phyloP scores from a whole-genome alignment of 1,140 invertebrate genomes.

The Dreissena rostriformis region DNA sequence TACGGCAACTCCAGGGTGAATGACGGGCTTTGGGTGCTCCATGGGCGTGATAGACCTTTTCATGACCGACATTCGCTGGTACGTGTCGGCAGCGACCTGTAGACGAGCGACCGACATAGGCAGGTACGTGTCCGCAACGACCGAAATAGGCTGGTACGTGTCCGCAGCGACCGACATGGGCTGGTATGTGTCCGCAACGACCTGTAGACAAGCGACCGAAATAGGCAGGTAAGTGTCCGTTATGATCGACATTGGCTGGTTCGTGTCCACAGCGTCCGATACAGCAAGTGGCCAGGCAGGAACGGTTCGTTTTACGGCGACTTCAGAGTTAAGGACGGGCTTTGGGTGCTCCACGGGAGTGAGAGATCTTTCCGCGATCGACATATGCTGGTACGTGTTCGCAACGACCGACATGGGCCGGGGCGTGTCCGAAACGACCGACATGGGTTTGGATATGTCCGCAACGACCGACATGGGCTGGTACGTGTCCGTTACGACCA shows the following conservation, averaged over 20 bases:
- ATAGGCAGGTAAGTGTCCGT: no score
- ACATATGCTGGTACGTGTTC: slow-evolving; percentile 21
- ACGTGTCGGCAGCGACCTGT: slow-evolving; percentile 12
- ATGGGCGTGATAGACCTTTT: slow-evolving; percentile 26
- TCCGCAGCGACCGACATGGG: no score
- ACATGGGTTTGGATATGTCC: background rate
- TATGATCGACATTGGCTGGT: no score
- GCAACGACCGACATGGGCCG: background rate
- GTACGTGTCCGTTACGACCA: background rate
- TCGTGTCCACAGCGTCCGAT: no score
- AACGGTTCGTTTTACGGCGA: slow-evolving; percentile 25
- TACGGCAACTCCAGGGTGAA: slow-evolving; percentile 30
- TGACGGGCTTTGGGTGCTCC: slow-evolving; percentile 34
- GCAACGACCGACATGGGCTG: no score
- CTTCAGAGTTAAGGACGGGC: slow-evolving; percentile 28
- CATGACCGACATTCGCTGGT: slow-evolving; percentile 12
- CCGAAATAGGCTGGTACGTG: no score
- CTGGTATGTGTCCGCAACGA: no score
- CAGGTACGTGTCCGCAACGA: no score
- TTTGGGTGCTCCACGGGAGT: slow-evolving; percentile 44
- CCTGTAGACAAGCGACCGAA: no score
- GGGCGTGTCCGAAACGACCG: background rate
- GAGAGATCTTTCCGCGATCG: slow-evolving; percentile 1
- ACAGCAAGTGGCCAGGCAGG: no score
- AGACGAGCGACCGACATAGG: no score